Base-by-base conservation (phyloP, 2,888 invertebrate species). In the Drosophila maculinotata region DNA sequence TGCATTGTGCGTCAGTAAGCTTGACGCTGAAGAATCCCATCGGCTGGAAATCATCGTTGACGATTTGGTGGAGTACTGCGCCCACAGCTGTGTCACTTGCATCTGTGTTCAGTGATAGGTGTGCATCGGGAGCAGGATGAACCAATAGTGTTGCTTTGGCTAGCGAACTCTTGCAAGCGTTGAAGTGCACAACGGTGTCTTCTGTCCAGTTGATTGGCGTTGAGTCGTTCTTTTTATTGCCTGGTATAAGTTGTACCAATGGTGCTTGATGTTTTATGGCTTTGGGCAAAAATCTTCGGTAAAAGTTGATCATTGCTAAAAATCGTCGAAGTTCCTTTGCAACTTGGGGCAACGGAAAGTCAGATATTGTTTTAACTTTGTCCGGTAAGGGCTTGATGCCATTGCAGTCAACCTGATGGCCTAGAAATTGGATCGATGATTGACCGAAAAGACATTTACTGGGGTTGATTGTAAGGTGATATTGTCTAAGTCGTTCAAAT, bases 271-370 rank as follows among this genome's bases (percentile, higher is more conserved):
- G 31, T 1, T n/a, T 5, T 6, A 33, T 33, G n/a, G 31, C 31
- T 12, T 33, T 14, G 6, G 14, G 12, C 6, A 33, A 5, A 7
- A 33, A 44, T n/a, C 44, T 3, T 20, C 44, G 15, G 17, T 44
- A 44, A 5, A 44, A 44, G 28, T 44, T 44, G 1, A 31, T 44
- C 44, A 44, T 44, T 30, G 44, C 30, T 17, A 31, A 17, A 6
- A 44, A 44, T 10, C 31, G 28, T 31, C 44, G 15, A 6, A 23
- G 23, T 23, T 23, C 3, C 23, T 23, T 23, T 23, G 23, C n/a
- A n/a, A n/a, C n/a, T n/a, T n/a, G n/a, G n/a, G 23, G 23, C 23
- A 4, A 23, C 6, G 23, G 23, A 23, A 23, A 23, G 23, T 23
- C 23, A 3, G 23, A 3, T 3, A 23, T 23, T 23, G 23, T 23